A percentile compares a stretch with the other conserved stretches of the same genome.
These are phyloP conservation scores for Aphidius gifuensis DNA, from an alignment of 1,140 invertebrate genomes.

Conservation along the genomic window DNA sequence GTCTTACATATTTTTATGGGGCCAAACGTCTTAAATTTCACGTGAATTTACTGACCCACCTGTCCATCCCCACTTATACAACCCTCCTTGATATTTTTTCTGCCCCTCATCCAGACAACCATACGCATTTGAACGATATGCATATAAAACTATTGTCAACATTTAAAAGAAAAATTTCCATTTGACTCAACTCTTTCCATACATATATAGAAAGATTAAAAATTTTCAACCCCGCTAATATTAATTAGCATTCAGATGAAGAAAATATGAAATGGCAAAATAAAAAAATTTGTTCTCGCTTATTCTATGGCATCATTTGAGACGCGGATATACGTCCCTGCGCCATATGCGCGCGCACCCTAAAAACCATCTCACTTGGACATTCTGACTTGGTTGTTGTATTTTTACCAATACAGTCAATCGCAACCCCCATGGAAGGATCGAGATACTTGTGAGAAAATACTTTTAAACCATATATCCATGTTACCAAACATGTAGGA, in stretches of 20 bases:
- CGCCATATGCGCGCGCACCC: conserved; percentile 28
- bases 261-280: background rate
- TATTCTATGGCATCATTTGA: background rate
- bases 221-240: conserved; percentile 13
- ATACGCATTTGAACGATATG: background rate
- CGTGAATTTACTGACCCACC: conserved; percentile 22
- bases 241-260: conserved; percentile 14
- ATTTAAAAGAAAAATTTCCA: too few species aligned
- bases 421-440: too few species aligned
- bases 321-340: conserved; percentile 17
- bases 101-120: background rate
- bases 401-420: background rate
- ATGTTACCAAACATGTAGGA: too few species aligned
- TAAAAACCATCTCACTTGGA: conserved; percentile 6
- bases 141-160: background rate
- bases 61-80: conserved; percentile 22
- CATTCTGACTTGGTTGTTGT: background rate
- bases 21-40: conserved; percentile 17
- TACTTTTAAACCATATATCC: too few species aligned
- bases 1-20: conserved; percentile 3
- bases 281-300: conserved; percentile 21
- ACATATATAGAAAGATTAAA: background rate
- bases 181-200: background rate
- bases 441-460: too few species aligned
- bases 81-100: conserved; percentile 2